A percentile compares a stretch with the other conserved stretches of the same genome.
Evolutionary conservation across 2,113 vertebrate species (phyloP).

Genomic region (Festucalex cinctus): DNA sequence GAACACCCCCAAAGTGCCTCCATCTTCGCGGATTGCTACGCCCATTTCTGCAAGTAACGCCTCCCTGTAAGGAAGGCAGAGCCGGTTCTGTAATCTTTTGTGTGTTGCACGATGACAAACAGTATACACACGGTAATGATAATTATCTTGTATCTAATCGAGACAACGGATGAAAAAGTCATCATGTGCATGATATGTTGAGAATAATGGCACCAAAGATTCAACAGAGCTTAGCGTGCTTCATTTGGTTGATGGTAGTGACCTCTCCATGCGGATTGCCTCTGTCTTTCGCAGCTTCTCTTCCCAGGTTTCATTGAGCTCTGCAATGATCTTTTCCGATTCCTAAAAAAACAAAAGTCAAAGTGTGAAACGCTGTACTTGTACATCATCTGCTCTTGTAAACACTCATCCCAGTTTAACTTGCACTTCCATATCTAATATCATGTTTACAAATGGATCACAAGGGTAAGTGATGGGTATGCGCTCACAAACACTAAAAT

Average conservation of each 20-base stretch:
- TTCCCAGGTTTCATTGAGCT: slow-evolving; percentile 87
- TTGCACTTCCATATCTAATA: not conserved
- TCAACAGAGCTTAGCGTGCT: not conserved
- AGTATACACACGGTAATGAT: not conserved
- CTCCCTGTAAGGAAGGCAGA: slow-evolving; percentile 76
- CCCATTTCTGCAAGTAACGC: slow-evolving; percentile 97
- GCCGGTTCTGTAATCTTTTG: not conserved
- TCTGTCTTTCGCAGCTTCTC: slow-evolving; percentile 95
- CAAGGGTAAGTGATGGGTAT: not conserved
- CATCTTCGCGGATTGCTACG: slow-evolving; percentile 96
- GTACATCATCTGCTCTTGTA: slow-evolving; percentile 32
- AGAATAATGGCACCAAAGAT: no score
- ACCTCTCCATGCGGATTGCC: slow-evolving; percentile 98
- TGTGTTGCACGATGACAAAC: not conserved
- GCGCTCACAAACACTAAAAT: not conserved
- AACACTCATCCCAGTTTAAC: not conserved
- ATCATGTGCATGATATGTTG: slow-evolving; percentile 5
- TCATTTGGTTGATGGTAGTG: slow-evolving; percentile 22
- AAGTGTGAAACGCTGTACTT: not conserved
- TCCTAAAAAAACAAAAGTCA: slow-evolving; percentile 72
- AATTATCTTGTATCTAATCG: not conserved
- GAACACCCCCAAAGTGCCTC: slow-evolving; percentile 96
- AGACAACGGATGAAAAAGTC: slow-evolving; percentile 9
- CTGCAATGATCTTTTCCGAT: slow-evolving; percentile 98
- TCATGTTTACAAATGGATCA: not conserved